Evolutionary conservation across 2,888 invertebrate species (phyloP), one percentile per base, ranked within the genome.

Genomic region (Pterostichus madidus): DNA sequence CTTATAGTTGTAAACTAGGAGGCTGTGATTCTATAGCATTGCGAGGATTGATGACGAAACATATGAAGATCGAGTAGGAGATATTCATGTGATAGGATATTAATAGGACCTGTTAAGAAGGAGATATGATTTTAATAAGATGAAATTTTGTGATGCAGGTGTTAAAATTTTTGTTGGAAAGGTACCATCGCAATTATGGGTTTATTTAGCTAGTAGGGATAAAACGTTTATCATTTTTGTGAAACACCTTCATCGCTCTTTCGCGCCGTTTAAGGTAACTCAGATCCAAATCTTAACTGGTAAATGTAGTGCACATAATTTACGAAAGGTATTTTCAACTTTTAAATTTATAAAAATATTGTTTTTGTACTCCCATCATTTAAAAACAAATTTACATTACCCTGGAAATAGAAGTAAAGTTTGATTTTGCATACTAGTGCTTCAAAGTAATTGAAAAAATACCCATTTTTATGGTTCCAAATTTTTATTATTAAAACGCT

Each of bases 91-190:
- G 64, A 32, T 64, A 64, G 32, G 32, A 13, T n/a, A 64, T 32
- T 35, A 64, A 64, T 32, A 31, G 24, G 32, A 64, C 11, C 5
- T 13, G 32, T 10, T 13, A 64, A 32, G 13, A 64, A 11, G 32
- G n/a, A n/a, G n/a, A 32, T 64, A 32, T 31, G 64, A 31, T n/a
- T 32, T 32, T 64, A 32, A 31, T 24, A n/a, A 64, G 35, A 32
- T n/a, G 64, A 64, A 64, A 64, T 64, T 64, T 64, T 64, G n/a
- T 6, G 10, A 5, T 35, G 64, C 64, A 64, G 64, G 64, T 64
- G 64, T 64, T 64, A 35, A 64, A 64, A 64, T 24, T 64, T 64
- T 64, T 35, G 13, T 64, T 64, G 32, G 32, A n/a, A n/a, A 32
- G n/a, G 13, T 11, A 35, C 32, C 32, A n/a, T 4, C n/a, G 64